A percentile compares a stretch with the other conserved stretches of the same genome.
phyloP scores from a whole-genome alignment of 2,797 vertebrate genomes.

The Girardinus metallicus region DNA sequence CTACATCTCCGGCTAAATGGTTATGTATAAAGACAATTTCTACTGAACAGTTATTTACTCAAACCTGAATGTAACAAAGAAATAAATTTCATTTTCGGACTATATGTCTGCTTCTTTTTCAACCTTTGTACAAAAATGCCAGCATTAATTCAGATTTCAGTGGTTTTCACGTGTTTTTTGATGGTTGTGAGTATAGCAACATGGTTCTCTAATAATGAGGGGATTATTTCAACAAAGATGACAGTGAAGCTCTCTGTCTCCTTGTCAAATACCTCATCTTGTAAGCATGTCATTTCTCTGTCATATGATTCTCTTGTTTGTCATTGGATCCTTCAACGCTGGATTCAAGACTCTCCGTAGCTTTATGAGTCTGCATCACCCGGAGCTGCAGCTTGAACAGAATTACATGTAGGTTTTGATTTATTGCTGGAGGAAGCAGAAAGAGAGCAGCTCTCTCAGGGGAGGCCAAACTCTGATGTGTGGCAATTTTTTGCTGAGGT shows the following conservation, averaged over 20 bases:
- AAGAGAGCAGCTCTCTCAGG: slow-evolving; percentile 70
- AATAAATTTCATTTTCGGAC: neutral
- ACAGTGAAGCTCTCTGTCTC: slow-evolving; percentile 14
- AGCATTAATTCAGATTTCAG: slow-evolving; percentile 37
- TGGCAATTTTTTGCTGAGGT: slow-evolving; percentile 69
- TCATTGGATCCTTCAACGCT: slow-evolving; percentile 33
- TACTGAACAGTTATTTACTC: slow-evolving; percentile 35
- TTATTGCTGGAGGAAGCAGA: slow-evolving; percentile 79
- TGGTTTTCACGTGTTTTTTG: neutral
- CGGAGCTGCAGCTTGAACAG: slow-evolving; percentile 55
- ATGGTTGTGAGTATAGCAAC: slow-evolving; percentile 42
- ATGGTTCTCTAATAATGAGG: slow-evolving; percentile 14
- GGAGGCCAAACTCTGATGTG: slow-evolving; percentile 69
- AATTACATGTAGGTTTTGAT: slow-evolving; percentile 75
- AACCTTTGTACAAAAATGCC: slow-evolving; percentile 23
- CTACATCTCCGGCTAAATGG: slow-evolving; percentile 57
- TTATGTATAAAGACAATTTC: slow-evolving; percentile 33
- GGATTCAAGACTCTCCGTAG: slow-evolving; percentile 26
- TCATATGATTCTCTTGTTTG: slow-evolving; percentile 34
- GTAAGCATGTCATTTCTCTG: slow-evolving; percentile 1
- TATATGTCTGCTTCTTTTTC: neutral
- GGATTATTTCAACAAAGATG: slow-evolving; percentile 9
- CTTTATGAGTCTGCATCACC: slow-evolving; percentile 30
- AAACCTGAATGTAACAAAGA: slow-evolving; percentile 6
- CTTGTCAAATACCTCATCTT: slow-evolving; percentile 7